phyloP scores from a whole-genome alignment of 2,888 invertebrate species.

The Augochlorella aurata region DNA sequence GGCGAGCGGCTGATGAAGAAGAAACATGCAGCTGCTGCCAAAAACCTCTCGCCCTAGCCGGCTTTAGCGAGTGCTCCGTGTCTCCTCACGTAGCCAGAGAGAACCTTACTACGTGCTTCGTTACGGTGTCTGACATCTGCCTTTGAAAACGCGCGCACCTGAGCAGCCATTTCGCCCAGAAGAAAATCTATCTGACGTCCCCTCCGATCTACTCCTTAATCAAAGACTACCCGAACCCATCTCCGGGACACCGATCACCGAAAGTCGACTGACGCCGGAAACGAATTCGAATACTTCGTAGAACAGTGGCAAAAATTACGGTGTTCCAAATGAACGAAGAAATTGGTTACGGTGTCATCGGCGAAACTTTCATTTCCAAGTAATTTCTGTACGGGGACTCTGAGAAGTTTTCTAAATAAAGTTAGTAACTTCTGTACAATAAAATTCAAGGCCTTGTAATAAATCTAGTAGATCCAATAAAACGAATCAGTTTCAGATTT shows the following conservation, averaged over 20 bases:
- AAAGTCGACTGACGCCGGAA: background rate
- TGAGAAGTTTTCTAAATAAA: background rate
- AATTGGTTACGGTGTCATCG: no score
- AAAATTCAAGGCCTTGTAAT: no score
- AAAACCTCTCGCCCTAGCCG: background rate
- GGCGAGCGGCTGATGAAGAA: conserved; percentile 21
- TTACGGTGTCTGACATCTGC: conserved; percentile 11
- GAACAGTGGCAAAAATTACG: no score
- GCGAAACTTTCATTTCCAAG: no score
- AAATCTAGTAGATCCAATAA: no score
- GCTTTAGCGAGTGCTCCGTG: background rate
- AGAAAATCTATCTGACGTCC: conserved; percentile 6
- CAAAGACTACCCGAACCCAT: background rate
- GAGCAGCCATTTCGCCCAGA: background rate
- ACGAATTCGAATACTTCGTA: no score
- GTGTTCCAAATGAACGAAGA: no score
- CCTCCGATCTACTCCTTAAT: background rate
- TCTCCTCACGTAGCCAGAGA: background rate
- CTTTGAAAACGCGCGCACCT: background rate
- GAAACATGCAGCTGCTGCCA: conserved; percentile 23
- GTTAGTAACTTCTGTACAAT: no score
- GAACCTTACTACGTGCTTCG: background rate
- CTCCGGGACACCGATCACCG: background rate
- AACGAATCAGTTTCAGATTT: no score
- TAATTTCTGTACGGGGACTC: no score